These are phyloP conservation scores for Lasaia peninsularis DNA, from an alignment of 1,140 invertebrate genomes.

Conservation along the genomic window DNA sequence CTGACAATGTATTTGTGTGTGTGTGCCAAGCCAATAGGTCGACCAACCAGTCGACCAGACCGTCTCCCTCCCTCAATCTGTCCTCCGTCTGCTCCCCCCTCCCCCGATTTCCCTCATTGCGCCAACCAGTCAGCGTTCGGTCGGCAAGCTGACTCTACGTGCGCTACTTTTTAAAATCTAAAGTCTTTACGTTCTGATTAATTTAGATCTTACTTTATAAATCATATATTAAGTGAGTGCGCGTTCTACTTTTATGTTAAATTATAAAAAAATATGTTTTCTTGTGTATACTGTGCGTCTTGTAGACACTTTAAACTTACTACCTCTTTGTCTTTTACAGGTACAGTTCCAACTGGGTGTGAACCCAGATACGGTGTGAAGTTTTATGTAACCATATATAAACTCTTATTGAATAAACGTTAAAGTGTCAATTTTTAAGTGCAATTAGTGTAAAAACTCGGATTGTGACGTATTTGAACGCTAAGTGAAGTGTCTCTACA, in stretches of 20 bases:
- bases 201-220: slow-evolving; percentile 32
- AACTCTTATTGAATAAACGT: slow-evolving; percentile 53
- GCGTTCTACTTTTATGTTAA: slow-evolving; percentile 12
- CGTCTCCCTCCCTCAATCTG: slow-evolving; percentile 64
- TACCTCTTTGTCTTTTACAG: slow-evolving; percentile 73
- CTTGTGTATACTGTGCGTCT: slow-evolving; percentile 22
- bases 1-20: slow-evolving; percentile 47
- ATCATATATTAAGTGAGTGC: slow-evolving; percentile 38
- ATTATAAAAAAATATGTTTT: slow-evolving; percentile 12
- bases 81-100: slow-evolving; percentile 59
- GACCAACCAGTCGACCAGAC: slow-evolving; percentile 73
- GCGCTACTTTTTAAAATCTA: slow-evolving; percentile 15
- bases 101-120: slow-evolving; percentile 48
- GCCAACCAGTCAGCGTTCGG: slow-evolving; percentile 65
- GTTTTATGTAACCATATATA: slow-evolving; percentile 69
- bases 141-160: slow-evolving; percentile 38
- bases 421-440: slow-evolving; percentile 33
- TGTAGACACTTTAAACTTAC: slow-evolving; percentile 46
- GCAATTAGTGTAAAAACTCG: slow-evolving; percentile 32
- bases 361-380: slow-evolving; percentile 69
- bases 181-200: slow-evolving; percentile 63
- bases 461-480: slow-evolving; percentile 43
- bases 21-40: slow-evolving; percentile 67
- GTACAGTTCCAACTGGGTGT: slow-evolving; percentile 69
- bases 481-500: slow-evolving; percentile 52